Evolutionary conservation across 2,113 vertebrate genomes (phyloP).

Genomic region (Bufo bufo): DNA sequence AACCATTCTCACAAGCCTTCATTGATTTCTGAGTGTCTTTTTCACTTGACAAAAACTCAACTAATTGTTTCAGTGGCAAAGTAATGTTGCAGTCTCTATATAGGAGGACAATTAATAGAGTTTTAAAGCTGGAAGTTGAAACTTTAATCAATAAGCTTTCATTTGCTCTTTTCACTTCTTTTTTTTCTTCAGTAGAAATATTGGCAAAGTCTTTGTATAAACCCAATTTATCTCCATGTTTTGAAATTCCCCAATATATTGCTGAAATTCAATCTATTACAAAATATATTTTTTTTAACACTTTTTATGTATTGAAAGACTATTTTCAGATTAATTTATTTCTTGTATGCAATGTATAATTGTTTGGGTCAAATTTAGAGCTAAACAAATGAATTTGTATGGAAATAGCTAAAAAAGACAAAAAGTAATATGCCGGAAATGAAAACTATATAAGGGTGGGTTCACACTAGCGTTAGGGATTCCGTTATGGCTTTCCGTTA

Average conservation of each 20-base stretch:
- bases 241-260: background rate
- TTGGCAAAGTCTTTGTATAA: slow-evolving; percentile 1
- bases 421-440: too few species aligned
- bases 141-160: slow-evolving; percentile 53
- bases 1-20: slow-evolving; percentile 51
- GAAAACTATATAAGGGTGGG: too few species aligned
- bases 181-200: background rate
- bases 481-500: too few species aligned
- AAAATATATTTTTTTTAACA: background rate
- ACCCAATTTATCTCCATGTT: background rate
- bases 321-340: background rate
- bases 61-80: slow-evolving; percentile 57
- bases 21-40: slow-evolving; percentile 55
- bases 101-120: slow-evolving; percentile 53
- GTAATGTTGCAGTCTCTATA: slow-evolving; percentile 44
- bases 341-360: background rate
- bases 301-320: background rate
- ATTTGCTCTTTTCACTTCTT: slow-evolving; percentile 41
- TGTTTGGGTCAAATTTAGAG: background rate
- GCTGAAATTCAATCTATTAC: background rate
- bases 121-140: slow-evolving; percentile 40
- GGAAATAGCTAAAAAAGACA: too few species aligned
- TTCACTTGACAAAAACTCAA: slow-evolving; percentile 55
- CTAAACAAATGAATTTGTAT: background rate
- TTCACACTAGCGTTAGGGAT: too few species aligned